A percentile compares a stretch with the other conserved stretches of the same genome.
These are phyloP conservation scores for Holocentrus rufus DNA, from an alignment of 2,797 vertebrate species.

Conservation along the genomic window DNA sequence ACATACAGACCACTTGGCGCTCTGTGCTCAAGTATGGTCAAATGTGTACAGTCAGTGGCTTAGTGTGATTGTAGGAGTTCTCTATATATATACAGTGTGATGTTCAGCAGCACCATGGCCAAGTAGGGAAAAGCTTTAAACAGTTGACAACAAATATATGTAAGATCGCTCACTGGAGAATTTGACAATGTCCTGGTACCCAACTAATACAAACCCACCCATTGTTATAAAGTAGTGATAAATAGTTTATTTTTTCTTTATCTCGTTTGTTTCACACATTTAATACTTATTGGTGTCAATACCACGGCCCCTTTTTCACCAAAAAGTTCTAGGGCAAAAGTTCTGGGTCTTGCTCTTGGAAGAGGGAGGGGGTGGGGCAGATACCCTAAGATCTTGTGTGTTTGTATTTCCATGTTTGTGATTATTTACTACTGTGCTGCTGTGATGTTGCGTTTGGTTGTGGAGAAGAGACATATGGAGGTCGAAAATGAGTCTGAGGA, in stretches of 20 bases:
- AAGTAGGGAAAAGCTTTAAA: conserved; percentile 44
- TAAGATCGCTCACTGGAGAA: conserved; percentile 16
- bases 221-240: background rate
- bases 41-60: conserved; percentile 15
- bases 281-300: background rate
- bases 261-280: too few relatives aligned
- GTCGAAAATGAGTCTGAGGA: too few relatives aligned
- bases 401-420: too few relatives aligned
- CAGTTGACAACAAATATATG: conserved; percentile 20
- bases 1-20: conserved; percentile 18
- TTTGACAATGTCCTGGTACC: conserved; percentile 13
- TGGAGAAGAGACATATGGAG: too few relatives aligned
- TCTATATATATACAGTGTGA: too few relatives aligned
- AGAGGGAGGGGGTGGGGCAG: too few relatives aligned
- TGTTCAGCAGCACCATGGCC: conserved; percentile 14
- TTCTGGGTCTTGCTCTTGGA: too few relatives aligned
- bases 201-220: background rate
- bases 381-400: too few relatives aligned
- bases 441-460: too few relatives aligned
- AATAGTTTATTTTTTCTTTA: background rate
- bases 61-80: conserved; percentile 32
- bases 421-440: too few relatives aligned
- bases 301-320: too few relatives aligned
- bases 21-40: conserved; percentile 35
- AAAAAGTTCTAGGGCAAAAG: too few relatives aligned